Evolutionary conservation across 2,113 vertebrate species (phyloP).

Genomic region (Labeo rohita): DNA sequence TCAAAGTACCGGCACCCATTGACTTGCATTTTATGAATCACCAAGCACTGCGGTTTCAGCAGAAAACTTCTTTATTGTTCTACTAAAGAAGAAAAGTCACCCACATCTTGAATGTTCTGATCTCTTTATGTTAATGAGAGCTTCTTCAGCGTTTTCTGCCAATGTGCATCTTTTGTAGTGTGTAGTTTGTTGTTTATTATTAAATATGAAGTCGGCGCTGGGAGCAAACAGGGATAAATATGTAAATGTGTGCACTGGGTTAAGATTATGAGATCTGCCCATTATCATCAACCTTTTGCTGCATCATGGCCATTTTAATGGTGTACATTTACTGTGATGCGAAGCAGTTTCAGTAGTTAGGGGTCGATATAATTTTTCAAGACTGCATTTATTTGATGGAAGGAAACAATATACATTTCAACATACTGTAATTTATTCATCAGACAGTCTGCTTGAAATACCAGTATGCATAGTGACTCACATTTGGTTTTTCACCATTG

Average conservation of each 20-base stretch:
- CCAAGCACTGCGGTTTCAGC: too few species aligned
- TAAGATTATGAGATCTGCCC: conserved; percentile 24
- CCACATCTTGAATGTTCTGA: too few species aligned
- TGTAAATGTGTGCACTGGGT: conserved; percentile 30
- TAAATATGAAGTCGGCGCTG: conserved; percentile 49
- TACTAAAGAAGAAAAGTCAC: too few species aligned
- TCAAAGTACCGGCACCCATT: background rate
- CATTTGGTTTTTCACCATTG: background rate
- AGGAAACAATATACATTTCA: too few species aligned
- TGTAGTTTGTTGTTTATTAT: background rate
- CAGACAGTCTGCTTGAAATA: background rate
- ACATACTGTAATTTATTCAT: background rate
- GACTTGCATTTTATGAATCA: background rate
- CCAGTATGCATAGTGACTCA: background rate
- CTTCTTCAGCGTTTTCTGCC: background rate
- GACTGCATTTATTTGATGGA: background rate
- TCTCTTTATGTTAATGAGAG: background rate
- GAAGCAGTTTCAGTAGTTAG: too few species aligned
- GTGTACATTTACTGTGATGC: background rate
- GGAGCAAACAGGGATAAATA: conserved; percentile 56
- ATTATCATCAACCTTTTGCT: conserved; percentile 7
- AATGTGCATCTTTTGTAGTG: background rate
- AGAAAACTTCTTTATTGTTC: too few species aligned
- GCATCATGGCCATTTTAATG: background rate
- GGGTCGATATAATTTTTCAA: background rate